Base-by-base conservation (phyloP, 2,888 invertebrate genomes). In the Epistrophe eligans region DNA sequence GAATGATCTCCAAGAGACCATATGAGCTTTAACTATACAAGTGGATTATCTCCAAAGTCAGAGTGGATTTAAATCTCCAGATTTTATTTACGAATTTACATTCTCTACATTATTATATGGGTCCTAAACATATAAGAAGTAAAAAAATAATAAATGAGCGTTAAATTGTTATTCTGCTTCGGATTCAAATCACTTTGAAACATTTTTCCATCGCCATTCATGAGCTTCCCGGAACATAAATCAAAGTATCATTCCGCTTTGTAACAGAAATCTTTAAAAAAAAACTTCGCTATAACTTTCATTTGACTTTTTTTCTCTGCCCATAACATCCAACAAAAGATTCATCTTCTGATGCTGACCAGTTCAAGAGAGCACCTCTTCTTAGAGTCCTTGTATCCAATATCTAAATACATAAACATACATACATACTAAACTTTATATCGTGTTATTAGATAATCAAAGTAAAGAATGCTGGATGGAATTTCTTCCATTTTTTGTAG, bases 381-480 rank as follows among this genome's bases (percentile, higher is more conserved):
- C 19, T 70, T n/a, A 19, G 24, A 11, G 40, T 45, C 32, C n/a
- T 66, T 43, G 28, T 64, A 38, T 57, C 55, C 57, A 67, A 72
- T 60, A 32, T 24, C 2, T 10, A 11, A 48, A 52, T 11, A 9
- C 52, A 24, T 13, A n/a, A 7, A 28, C 13, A 15, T 19, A 32
- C n/a, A n/a, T 2, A 3, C 24, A 24, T 15, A 52, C 35, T 15
- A 43, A 62, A 35, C 50, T 19, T 32, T 77, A 81, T 72, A 66
- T 77, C 43, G 57, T 64, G 35, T 73, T 70, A 81, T 81, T 35
- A 50, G 67, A 67, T 85, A 85, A 85, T 85, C 85, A 85, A 81
- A 73, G 79, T 38, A 66, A 84, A 77, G 48, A 13, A 66, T n/a
- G 11, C 13, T 38, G 43, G 48, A 48, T 35, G 17, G 48, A 66